Evolutionary conservation across 2,113 vertebrate species (phyloP), one percentile per base, ranked within the genome.

Genomic region (Myotis lucifugus): DNA sequence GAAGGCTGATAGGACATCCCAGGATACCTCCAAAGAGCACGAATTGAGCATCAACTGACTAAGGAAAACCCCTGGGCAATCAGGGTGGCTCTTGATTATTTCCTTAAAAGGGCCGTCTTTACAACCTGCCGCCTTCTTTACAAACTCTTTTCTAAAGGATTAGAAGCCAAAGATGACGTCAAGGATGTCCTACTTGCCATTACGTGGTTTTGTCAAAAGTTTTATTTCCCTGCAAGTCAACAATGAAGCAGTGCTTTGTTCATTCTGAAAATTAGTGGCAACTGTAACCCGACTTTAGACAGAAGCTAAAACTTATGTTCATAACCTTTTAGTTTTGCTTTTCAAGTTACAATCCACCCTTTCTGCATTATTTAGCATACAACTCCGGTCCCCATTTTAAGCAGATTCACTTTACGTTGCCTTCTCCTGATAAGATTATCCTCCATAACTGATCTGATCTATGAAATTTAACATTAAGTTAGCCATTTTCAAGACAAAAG

Each of bases 401-500:
- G 40, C 37, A 61, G 85, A 78, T 81, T 52, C 46, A 50, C 27
- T 69, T 74, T 86, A 88, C 76, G 37, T 74, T 81, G 79, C 29
- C 29, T 70, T 67, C 10, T 93, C 73, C 73, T 64, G 25, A 27
- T 79, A 12, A 61, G 72, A 72, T 14, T 61, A 42, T 64, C 34
- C n/a, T 67, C 52, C 76, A 10, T 23, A 59, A 70, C 82, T 15
- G 79, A 88, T 27, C 42, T 85, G 29, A 17, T 40, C 42, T 42
- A 21, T 56, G 56, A 93, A 64, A 72, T 66, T 85, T 85, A 90
- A 90, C 37, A 14, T 32, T 54, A 46, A 15, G 42, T 14, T 74
- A 95, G 25, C 23, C 29, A 74, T 52, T 66, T 84, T 46, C 8
- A 84, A 64, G 79, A 96, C 25, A 85, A 74, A 69, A 86, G 52